These are phyloP conservation scores for Monomorium pharaonis DNA, from an alignment of 1,140 invertebrate species.

Conservation along the genomic window DNA sequence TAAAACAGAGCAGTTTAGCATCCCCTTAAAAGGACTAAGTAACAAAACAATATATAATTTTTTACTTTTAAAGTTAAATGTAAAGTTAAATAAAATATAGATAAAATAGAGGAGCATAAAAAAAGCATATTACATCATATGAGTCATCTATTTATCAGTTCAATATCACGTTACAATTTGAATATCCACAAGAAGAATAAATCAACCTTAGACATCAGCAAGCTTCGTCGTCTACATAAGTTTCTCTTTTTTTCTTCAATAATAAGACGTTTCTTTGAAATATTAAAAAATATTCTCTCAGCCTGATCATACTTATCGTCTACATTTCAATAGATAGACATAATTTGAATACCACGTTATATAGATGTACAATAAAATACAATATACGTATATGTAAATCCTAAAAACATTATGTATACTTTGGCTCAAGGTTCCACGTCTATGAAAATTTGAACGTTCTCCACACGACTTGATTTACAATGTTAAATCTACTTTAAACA, in stretches of 20 bases:
- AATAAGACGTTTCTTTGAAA: conserved; percentile 29
- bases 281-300: conserved; percentile 67
- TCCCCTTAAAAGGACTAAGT: too few relatives aligned
- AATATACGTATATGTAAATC: conserved; percentile 37
- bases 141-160: conserved; percentile 28
- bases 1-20: too few relatives aligned
- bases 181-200: conserved; percentile 42
- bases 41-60: too few relatives aligned
- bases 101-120: neutral
- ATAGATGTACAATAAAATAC: conserved; percentile 41
- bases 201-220: neutral
- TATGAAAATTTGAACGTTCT: conserved; percentile 25
- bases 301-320: neutral
- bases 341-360: neutral
- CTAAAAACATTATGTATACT: conserved; percentile 47
- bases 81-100: too few relatives aligned
- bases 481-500: conserved; percentile 42
- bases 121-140: neutral
- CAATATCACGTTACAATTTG: conserved; percentile 22
- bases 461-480: conserved; percentile 5
- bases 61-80: too few relatives aligned
- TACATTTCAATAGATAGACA: conserved; percentile 28
- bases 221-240: neutral
- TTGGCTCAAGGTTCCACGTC: conserved; percentile 47
- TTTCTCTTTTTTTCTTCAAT: neutral